Base-by-base conservation (phyloP, 2,888 invertebrate species). In the Linnaemya tessellans region DNA sequence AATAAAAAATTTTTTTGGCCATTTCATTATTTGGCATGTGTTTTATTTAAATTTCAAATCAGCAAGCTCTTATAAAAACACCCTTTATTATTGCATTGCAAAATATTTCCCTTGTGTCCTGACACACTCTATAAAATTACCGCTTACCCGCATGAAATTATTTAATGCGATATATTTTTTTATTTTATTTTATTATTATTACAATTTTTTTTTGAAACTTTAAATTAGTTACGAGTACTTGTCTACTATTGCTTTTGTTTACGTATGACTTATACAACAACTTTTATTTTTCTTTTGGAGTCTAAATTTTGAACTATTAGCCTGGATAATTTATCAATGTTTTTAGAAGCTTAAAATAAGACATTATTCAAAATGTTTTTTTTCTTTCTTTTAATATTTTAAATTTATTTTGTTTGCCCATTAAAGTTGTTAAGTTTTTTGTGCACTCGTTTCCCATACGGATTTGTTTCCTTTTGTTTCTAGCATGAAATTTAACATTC, bases 241-340 rank as follows among this genome's bases (percentile, higher is more conserved):
- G n/a, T n/a, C n/a, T n/a, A n/a, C n/a, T n/a, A n/a, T n/a, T n/a
- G n/a, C n/a, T n/a, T n/a, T n/a, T n/a, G n/a, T n/a, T n/a, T n/a
- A n/a, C n/a, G n/a, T n/a, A n/a, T n/a, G n/a, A n/a, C n/a, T n/a
- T n/a, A n/a, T n/a, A n/a, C n/a, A n/a, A n/a, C n/a, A n/a, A n/a
- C n/a, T n/a, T n/a, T n/a, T n/a, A n/a, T n/a, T n/a, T n/a, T n/a
- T n/a, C n/a, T n/a, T n/a, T n/a, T n/a, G n/a, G 8, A 9, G 8
- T 38, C 20, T 46, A 56, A 73, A 5, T 20, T 22, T 86, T 65
- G 1, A 13, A 46, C 20, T 20, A 65, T 67, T 83, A 49, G 71
- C 84, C 58, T 74, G 73, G 49, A 75, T 78, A 81, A 84, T 86
- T 86, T 77, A 60, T 68, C 64, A 75, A 65, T 78, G n/a, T n/a